Conservation (phyloP, 2,888 invertebrate genomes). For the Chrysodeixis includens region DNA sequence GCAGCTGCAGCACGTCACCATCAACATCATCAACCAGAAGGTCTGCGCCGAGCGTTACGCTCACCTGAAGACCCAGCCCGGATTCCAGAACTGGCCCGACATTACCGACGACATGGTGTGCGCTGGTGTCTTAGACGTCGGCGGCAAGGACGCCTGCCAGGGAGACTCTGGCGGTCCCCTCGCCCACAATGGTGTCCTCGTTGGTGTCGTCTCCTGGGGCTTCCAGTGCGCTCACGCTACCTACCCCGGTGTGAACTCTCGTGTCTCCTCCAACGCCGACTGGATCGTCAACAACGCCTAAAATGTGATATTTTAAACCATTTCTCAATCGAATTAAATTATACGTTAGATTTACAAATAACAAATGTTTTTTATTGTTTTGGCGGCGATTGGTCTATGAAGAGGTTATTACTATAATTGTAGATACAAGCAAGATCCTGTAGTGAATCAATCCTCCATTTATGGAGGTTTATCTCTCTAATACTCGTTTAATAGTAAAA, state of each 20-base stretch:
- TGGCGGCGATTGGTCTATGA: too few species aligned
- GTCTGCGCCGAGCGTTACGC: constrained; percentile 73
- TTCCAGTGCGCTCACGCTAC: constrained; percentile 54
- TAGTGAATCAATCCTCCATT: too few species aligned
- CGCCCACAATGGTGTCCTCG: constrained; percentile 63
- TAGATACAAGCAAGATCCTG: too few species aligned
- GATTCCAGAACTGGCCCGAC: constrained; percentile 57
- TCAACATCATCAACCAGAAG: constrained; percentile 71
- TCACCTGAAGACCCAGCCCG: constrained; percentile 59
- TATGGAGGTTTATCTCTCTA: too few species aligned
- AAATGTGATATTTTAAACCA: neutral
- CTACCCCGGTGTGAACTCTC: constrained; percentile 68
- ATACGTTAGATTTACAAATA: neutral
- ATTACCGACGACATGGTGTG: constrained; percentile 77
- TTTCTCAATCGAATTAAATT: too few species aligned
- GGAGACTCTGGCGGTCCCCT: constrained; percentile 77
- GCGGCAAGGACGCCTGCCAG: constrained; percentile 68
- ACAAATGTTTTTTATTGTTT: neutral
- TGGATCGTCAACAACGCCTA: constrained; percentile 69
- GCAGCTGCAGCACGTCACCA: constrained; percentile 66
- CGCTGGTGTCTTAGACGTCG: constrained; percentile 73
- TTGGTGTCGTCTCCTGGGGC: constrained; percentile 71
- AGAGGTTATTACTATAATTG: too few species aligned
- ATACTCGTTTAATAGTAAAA: too few species aligned
- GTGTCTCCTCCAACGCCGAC: constrained; percentile 61